A percentile compares a stretch with the other conserved stretches of the same genome.
Conservation (phyloP, 2,797 vertebrate genomes). For the Euthynnus affinis region DNA sequence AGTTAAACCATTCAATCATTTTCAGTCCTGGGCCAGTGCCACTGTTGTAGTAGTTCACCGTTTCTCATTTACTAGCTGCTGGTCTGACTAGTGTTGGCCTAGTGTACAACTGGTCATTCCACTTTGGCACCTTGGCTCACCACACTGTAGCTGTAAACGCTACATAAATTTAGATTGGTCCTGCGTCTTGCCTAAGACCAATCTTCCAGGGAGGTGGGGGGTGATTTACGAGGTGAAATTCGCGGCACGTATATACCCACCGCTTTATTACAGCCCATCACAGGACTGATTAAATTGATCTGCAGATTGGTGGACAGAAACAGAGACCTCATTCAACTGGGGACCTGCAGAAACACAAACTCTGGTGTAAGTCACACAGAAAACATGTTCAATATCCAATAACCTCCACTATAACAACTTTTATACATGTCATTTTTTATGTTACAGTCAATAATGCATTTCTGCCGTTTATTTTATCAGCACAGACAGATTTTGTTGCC, state of each 20-base stretch:
- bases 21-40: not conserved
- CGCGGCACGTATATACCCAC: constrained; percentile 52
- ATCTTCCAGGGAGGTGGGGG: constrained; percentile 60
- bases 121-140: constrained; percentile 52
- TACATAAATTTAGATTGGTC: constrained; percentile 79
- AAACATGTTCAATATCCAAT: not conserved
- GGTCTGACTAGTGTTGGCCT: not conserved
- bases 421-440: not conserved
- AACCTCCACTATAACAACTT: not conserved
- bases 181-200: constrained; percentile 62
- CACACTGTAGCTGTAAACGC: constrained; percentile 47
- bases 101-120: constrained; percentile 35
- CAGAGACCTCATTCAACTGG: constrained; percentile 27
- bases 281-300: constrained; percentile 74
- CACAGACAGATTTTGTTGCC: constrained; percentile 18
- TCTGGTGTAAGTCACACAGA: not conserved
- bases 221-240: constrained; percentile 77
- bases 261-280: constrained; percentile 72
- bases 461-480: constrained; percentile 22
- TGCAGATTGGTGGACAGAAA: constrained; percentile 45
- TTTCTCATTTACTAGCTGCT: constrained; percentile 40
- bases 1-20: constrained; percentile 17
- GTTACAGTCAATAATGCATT: not conserved
- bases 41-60: not conserved
- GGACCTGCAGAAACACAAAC: constrained; percentile 15